Base-by-base conservation (phyloP, 2,888 invertebrate species). In the Troides aeacus region DNA sequence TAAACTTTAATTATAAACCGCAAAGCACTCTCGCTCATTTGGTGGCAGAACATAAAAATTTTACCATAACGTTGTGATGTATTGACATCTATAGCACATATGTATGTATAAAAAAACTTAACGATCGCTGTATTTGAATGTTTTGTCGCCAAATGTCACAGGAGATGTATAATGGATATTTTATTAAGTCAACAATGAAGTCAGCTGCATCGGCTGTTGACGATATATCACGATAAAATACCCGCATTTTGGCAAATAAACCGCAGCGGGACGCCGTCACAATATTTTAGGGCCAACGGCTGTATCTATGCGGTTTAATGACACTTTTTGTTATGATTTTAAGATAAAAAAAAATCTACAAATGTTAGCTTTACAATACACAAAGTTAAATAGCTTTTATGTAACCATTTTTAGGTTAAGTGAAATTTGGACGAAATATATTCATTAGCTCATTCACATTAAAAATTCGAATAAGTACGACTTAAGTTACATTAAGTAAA, bases 221-320 rank as follows among this genome's bases (percentile, higher is more conserved):
- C 85, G 78, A 79, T 81, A 82, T 82, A 86, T 87, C 87, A 86
- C 84, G 90, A 92, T 92, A 91, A 89, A 83, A 80, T 79, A 83
- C 91, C 91, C 92, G 89, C 90, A 92, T 91, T 88, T 91, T 90
- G 90, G 88, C 91, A 90, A 92, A 92, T 88, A 86, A 78, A 84
- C 85, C 90, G 74, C 92, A 84, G 90, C 90, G 85, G 90, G 92
- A 81, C 61, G 89, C 90, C 90, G 84, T 92, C 92, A 92, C 87
- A 92, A 92, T 92, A 92, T 92, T 92, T 90, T 87, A 88, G 85
- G 89, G 85, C 86, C 83, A 82, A 86, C 82, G 79, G 78, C 83
- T 88, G 83, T 85, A 87, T 90, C 86, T 84, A 79, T 81, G 79
- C 83, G 82, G 84, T 81, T 78, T 74, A 71, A 75, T 81, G 79